phyloP scores from a whole-genome alignment of 1,140 invertebrate species.

The Berghia stephanieae region DNA sequence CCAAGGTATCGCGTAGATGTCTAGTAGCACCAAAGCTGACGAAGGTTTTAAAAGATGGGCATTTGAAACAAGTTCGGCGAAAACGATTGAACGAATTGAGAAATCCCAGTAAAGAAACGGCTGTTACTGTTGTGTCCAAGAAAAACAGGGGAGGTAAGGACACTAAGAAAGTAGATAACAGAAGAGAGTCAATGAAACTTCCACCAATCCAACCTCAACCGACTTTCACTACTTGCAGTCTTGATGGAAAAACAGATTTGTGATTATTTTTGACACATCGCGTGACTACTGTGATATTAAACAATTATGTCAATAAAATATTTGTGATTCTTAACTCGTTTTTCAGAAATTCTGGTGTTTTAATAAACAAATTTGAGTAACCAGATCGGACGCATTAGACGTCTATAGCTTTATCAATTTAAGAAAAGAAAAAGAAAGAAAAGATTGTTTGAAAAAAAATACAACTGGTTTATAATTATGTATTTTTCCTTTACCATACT shows the following conservation, averaged over 20 bases:
- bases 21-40: constrained; percentile 6
- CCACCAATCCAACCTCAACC: neutral
- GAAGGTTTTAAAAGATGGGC: constrained; percentile 31
- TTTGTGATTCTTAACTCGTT: too few species aligned
- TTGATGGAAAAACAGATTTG: neutral
- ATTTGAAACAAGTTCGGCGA: constrained; percentile 31
- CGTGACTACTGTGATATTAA: too few species aligned
- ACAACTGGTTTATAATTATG: too few species aligned
- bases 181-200: neutral
- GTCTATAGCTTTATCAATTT: too few species aligned
- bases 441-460: too few species aligned
- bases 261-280: too few species aligned
- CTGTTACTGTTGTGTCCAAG: neutral
- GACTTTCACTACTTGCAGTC: neutral
- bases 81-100: constrained; percentile 17
- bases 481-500: too few species aligned
- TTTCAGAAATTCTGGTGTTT: too few species aligned
- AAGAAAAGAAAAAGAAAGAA: too few species aligned
- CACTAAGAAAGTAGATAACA: neutral
- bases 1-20: neutral
- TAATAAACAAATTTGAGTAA: too few species aligned
- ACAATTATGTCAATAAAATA: too few species aligned
- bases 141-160: neutral
- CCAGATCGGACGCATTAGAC: too few species aligned
- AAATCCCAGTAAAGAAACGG: neutral